Percentiles rank a stretch among this genome's conserved stretches.
phyloP scores from a whole-genome alignment of 2,888 invertebrate genomes.

The Synanthedon tipuliformis region DNA sequence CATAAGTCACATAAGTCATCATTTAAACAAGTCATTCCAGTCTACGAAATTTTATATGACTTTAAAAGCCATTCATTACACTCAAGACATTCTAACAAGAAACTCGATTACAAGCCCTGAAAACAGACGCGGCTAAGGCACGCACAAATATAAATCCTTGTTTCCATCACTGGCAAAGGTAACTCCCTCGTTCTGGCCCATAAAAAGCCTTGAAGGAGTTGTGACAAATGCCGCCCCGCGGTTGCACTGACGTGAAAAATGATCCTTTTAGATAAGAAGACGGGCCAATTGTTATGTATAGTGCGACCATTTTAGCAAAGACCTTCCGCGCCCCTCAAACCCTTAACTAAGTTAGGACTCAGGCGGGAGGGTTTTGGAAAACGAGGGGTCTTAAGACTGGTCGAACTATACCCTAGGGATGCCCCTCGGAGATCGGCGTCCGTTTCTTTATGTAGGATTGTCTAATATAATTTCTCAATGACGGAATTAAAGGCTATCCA shows the following conservation, averaged over 20 bases:
- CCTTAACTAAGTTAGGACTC: conserved; percentile 1
- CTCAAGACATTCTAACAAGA: neutral
- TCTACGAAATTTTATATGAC: too few species aligned
- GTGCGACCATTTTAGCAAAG: conserved; percentile 18
- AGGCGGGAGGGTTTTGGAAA: neutral
- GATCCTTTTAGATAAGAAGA: conserved; percentile 57
- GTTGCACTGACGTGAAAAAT: conserved; percentile 62
- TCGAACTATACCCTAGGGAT: conserved; percentile 16
- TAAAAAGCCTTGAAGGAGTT: conserved; percentile 54
- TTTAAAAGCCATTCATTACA: too few species aligned
- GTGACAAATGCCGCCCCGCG: conserved; percentile 52
- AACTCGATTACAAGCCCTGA: conserved; percentile 19
- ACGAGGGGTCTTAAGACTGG: conserved; percentile 17
- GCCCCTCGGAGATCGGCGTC: conserved; percentile 26
- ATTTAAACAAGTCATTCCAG: too few species aligned
- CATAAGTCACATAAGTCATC: too few species aligned
- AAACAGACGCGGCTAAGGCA: conserved; percentile 13
- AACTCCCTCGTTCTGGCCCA: conserved; percentile 11
- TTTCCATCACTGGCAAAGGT: conserved; percentile 32
- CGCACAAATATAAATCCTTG: conserved; percentile 34
- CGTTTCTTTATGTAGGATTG: conserved; percentile 24
- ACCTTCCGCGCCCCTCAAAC: conserved; percentile 10
- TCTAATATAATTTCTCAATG: conserved; percentile 33
- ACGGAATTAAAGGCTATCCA: conserved; percentile 11
- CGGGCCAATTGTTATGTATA: conserved; percentile 53